Evolutionary conservation across 2,797 vertebrate species (phyloP).

Genomic region (Lateolabrax maculatus): DNA sequence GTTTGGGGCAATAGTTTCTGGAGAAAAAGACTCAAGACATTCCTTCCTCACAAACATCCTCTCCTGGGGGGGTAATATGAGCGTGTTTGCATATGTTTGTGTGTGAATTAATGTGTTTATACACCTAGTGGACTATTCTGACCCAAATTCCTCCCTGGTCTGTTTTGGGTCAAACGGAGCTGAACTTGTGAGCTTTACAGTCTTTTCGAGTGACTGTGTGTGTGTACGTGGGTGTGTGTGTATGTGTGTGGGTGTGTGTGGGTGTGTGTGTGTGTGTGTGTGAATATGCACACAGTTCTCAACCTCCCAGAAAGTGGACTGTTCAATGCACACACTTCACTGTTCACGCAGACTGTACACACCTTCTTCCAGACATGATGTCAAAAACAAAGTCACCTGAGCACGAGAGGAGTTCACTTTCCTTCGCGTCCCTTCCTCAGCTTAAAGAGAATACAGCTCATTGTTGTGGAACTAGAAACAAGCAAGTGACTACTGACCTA

Average conservation of each 20-base stretch:
- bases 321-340: not conserved
- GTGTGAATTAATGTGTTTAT: conserved; percentile 35
- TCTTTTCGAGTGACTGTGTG: conserved; percentile 28
- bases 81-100: conserved; percentile 55
- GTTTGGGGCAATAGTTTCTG: conserved; percentile 73
- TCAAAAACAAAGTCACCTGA: conserved; percentile 23
- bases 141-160: conserved; percentile 66
- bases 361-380: conserved; percentile 22
- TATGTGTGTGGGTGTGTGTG: conserved; percentile 1
- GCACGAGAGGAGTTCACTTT: conserved; percentile 38
- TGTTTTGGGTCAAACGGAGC: conserved; percentile 71
- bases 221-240: conserved; percentile 19
- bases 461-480: conserved; percentile 77
- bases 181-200: conserved; percentile 47
- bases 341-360: not conserved
- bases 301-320: conserved; percentile 16
- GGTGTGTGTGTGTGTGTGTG: conserved; percentile 19
- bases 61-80: conserved; percentile 69
- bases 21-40: conserved; percentile 79
- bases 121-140: conserved; percentile 50
- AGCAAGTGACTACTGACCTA: conserved; percentile 81
- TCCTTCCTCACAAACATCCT: conserved; percentile 82
- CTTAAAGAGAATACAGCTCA: conserved; percentile 65
- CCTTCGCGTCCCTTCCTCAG: conserved; percentile 29
- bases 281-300: conserved; percentile 10